These are phyloP conservation scores for Calliphora vomitoria DNA, from an alignment of 2,888 invertebrate genomes.

Conservation along the genomic window DNA sequence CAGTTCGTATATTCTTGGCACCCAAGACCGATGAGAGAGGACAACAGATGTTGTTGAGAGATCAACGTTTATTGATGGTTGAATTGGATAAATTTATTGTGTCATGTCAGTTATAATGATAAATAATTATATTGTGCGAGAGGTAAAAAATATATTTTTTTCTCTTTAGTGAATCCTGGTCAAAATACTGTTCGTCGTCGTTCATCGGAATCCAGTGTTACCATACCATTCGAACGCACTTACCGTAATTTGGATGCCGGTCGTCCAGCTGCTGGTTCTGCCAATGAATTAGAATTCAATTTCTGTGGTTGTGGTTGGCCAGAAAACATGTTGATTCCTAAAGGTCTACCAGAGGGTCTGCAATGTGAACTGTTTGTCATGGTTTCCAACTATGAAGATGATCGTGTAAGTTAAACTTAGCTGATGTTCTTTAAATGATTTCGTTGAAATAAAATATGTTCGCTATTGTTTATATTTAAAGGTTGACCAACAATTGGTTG, in stretches of 20 bases:
- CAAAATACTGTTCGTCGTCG: constrained; percentile 88
- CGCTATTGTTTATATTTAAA: constrained; percentile 62
- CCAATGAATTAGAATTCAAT: constrained; percentile 87
- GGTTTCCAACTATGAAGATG: constrained; percentile 90
- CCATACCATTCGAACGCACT: constrained; percentile 92
- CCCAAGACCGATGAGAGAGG: constrained; percentile 89
- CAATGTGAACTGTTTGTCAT: constrained; percentile 90
- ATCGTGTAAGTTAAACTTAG: constrained; percentile 82
- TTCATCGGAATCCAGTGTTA: constrained; percentile 91
- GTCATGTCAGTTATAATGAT: constrained; percentile 84
- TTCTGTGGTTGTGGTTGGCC: constrained; percentile 97
- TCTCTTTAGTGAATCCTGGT: constrained; percentile 87
- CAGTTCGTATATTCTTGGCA: constrained; percentile 88
- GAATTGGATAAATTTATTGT: constrained; percentile 89
- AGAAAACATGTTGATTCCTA: constrained; percentile 91
- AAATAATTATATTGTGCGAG: constrained; percentile 83
- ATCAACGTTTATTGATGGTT: constrained; percentile 87
- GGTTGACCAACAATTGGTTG: constrained; percentile 83
- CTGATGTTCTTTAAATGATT: too few species aligned
- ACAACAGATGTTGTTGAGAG: constrained; percentile 86
- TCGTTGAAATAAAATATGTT: too few species aligned
- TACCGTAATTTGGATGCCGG: constrained; percentile 89
- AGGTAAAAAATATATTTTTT: neutral
- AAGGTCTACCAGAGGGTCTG: constrained; percentile 88
- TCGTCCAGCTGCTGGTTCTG: constrained; percentile 87